phyloP scores from a whole-genome alignment of 2,113 vertebrate species.

The Grus americana region DNA sequence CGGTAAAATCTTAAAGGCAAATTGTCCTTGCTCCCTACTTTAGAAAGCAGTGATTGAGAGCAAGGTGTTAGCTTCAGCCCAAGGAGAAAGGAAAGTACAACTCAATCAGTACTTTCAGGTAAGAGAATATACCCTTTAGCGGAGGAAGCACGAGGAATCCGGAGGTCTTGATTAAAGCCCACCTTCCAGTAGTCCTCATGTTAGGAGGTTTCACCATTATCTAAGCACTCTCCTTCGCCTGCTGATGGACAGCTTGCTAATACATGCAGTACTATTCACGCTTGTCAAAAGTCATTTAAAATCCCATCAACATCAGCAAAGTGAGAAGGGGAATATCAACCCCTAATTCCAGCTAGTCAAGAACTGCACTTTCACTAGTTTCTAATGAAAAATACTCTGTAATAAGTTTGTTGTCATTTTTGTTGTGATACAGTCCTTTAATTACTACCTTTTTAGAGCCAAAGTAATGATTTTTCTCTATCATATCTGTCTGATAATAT shows the following conservation, averaged over 20 bases:
- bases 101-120: not conserved
- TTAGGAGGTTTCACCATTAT: not conserved
- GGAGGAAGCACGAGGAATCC: not conserved
- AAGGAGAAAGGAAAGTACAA: not conserved
- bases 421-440: not conserved
- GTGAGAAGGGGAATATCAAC: not conserved
- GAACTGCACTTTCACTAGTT: not conserved
- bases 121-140: not conserved
- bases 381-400: not conserved
- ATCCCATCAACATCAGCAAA: not conserved
- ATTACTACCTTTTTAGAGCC: constrained; percentile 21
- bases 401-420: not conserved
- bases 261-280: not conserved
- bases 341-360: not conserved
- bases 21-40: not conserved
- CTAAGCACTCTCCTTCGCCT: not conserved
- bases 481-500: not conserved
- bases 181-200: not conserved
- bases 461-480: constrained; percentile 11
- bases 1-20: not conserved
- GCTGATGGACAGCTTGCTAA: not conserved
- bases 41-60: not conserved
- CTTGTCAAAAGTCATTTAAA: constrained; percentile 6
- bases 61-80: not conserved
- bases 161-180: not conserved